Base-by-base conservation (phyloP, 2,888 invertebrate species). In the Dolichomitus sp. region DNA sequence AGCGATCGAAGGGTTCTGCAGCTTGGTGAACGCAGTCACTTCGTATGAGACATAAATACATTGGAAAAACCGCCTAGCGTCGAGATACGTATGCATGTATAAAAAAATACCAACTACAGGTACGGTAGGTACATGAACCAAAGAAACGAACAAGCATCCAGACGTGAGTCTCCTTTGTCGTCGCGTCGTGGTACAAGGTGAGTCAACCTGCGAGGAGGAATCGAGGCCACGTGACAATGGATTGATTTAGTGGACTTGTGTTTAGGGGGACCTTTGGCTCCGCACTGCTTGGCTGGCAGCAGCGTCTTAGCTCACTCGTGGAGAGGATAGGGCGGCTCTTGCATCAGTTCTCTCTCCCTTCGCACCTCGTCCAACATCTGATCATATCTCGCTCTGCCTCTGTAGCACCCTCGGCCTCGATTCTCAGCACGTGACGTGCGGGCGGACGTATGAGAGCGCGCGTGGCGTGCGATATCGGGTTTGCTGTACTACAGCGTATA, bases 231-330 rank as follows among this genome's bases (percentile, higher is more conserved):
- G 87, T 87, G 90, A 91, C 90, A 91, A 90, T 90, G 81, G 90
- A 91, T 91, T 91, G 91, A 91, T 91, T 90, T 90, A 89, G 88
- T 90, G 89, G 88, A 89, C 90, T 90, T 87, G 88, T 82, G 88
- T 70, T 79, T 63, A 68, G 77, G 69, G 73, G 66, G 83, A 42
- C 61, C 66, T 77, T 27, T 48, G 63, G 59, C 3, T 17, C 63
- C 27, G 12, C 27, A 23, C 30, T 40, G 14, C n/a, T 23, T 33
- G 33, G 57, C 37, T 2, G 30, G 37, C 42, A 33, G 42, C 63
- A 40, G 37, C 66, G 57, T 63, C 61, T 59, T 59, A 33, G 73
- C 63, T 69, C 80, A 27, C 50, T 30, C 74, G 33, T 42, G 45
- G 61, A 52, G 63, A 66, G n/a, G 42, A 40, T 12, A 65, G 45